A percentile compares a stretch with the other conserved stretches of the same genome.
phyloP scores from a whole-genome alignment of 2,113 vertebrate species.

The Phainopepla nitens region DNA sequence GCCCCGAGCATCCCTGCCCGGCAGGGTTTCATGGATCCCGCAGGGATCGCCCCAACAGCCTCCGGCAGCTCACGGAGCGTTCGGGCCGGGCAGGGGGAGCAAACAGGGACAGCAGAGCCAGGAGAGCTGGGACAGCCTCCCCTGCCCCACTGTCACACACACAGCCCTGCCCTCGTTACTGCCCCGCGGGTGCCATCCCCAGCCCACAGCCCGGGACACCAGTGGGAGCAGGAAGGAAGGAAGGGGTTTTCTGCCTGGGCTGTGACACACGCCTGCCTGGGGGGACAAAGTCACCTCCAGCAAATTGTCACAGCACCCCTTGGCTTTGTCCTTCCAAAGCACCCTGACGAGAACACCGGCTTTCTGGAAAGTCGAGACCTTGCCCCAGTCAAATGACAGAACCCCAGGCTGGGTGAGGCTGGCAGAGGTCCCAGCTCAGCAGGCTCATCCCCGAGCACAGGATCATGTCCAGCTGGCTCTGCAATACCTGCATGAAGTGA shows the following conservation, averaged over 20 bases:
- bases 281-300: neutral
- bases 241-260: neutral
- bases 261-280: accelerated
- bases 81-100: no score
- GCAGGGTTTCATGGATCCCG: neutral
- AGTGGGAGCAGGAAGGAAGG: no score
- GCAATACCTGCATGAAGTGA: accelerated
- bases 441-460: neutral
- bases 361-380: accelerated
- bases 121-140: no score
- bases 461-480: accelerated
- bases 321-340: neutral
- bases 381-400: accelerated
- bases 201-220: no score
- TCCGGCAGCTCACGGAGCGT: no score
- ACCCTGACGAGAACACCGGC: accelerated
- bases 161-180: no score
- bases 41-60: no score
- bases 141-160: no score
- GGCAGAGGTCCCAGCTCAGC: neutral
- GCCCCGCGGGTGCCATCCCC: no score
- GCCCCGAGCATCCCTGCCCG: neutral
- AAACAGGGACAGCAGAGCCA: no score
- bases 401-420: accelerated
- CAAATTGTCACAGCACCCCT: accelerated